Percentiles rank a stretch among this genome's conserved stretches.
Evolutionary conservation across 2,888 invertebrate species (phyloP).

Genomic region (Drosophila kanekoi): DNA sequence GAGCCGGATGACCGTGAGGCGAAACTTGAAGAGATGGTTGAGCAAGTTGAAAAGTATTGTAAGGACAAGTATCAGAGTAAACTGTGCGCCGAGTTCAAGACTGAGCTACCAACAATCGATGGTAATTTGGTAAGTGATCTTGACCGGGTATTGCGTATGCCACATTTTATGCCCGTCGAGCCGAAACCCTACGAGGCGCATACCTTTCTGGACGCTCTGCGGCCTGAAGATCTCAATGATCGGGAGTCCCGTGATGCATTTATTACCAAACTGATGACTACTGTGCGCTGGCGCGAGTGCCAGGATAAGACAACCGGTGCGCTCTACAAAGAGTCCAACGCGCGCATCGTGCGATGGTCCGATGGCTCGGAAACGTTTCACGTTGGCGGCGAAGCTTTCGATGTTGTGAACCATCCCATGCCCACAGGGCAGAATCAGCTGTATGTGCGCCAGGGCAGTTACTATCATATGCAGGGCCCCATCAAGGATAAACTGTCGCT

Average conservation of each 20-base stretch:
- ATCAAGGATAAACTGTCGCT: slow-evolving; percentile 50
- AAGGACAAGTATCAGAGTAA: slow-evolving; percentile 12
- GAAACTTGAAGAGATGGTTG: neutral
- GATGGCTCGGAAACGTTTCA: slow-evolving; percentile 61
- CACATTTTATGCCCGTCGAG: slow-evolving; percentile 40
- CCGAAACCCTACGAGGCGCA: slow-evolving; percentile 17
- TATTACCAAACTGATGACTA: slow-evolving; percentile 29
- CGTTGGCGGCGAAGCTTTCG: slow-evolving; percentile 60
- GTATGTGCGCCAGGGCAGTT: slow-evolving; percentile 38
- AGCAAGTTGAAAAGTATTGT: neutral
- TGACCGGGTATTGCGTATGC: slow-evolving; percentile 32
- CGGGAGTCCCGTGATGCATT: slow-evolving; percentile 29
- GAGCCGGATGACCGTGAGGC: neutral
- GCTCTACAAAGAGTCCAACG: slow-evolving; percentile 47
- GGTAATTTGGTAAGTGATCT: neutral
- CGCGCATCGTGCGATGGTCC: slow-evolving; percentile 55
- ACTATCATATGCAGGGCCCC: slow-evolving; percentile 28
- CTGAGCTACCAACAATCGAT: slow-evolving; percentile 19
- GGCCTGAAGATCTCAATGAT: slow-evolving; percentile 25
- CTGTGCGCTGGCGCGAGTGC: slow-evolving; percentile 58
- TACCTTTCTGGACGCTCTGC: neutral
- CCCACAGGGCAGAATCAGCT: slow-evolving; percentile 20
- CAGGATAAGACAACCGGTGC: slow-evolving; percentile 15
- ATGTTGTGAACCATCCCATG: slow-evolving; percentile 38
- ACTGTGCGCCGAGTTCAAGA: slow-evolving; percentile 38